phyloP scores from a whole-genome alignment of 2,888 invertebrate species.

The Lampropteryx suffumata region DNA sequence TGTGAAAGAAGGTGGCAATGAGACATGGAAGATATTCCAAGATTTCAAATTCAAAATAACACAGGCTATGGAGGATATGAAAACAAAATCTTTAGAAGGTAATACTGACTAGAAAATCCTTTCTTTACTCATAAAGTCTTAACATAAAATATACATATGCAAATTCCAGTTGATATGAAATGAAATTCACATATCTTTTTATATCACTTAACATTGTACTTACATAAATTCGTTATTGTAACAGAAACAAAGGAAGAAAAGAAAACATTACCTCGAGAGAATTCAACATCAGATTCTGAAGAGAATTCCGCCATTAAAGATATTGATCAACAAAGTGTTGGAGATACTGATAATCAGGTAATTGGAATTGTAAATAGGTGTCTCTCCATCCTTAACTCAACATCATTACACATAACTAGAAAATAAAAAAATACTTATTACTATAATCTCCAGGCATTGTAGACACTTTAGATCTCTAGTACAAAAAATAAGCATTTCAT shows the following conservation, averaged over 20 bases:
- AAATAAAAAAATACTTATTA: too few relatives aligned
- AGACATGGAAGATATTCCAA: constrained; percentile 88
- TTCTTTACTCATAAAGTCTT: too few relatives aligned
- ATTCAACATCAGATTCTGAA: constrained; percentile 87
- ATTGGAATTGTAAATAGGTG: constrained; percentile 1
- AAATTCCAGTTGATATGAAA: too few relatives aligned
- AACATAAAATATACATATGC: too few relatives aligned
- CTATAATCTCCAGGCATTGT: too few relatives aligned
- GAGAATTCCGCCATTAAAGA: constrained; percentile 75
- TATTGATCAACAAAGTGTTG: constrained; percentile 73
- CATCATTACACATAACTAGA: too few relatives aligned
- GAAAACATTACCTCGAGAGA: constrained; percentile 80
- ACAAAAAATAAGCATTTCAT: too few relatives aligned
- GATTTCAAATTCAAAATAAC: constrained; percentile 89
- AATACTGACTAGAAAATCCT: too few relatives aligned
- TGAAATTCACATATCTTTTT: too few relatives aligned
- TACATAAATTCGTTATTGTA: background rate
- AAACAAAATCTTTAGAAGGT: constrained; percentile 86
- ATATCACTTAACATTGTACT: too few relatives aligned
- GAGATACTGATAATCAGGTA: constrained; percentile 80
- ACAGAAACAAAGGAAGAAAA: constrained; percentile 64
- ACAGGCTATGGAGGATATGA: constrained; percentile 90
- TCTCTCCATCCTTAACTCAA: too few relatives aligned
- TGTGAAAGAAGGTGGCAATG: constrained; percentile 71
- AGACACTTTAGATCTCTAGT: too few relatives aligned